Evolutionary conservation across 1,140 invertebrate genomes (phyloP), one percentile per base, ranked within the genome.

Genomic region (Aethina tumida): DNA sequence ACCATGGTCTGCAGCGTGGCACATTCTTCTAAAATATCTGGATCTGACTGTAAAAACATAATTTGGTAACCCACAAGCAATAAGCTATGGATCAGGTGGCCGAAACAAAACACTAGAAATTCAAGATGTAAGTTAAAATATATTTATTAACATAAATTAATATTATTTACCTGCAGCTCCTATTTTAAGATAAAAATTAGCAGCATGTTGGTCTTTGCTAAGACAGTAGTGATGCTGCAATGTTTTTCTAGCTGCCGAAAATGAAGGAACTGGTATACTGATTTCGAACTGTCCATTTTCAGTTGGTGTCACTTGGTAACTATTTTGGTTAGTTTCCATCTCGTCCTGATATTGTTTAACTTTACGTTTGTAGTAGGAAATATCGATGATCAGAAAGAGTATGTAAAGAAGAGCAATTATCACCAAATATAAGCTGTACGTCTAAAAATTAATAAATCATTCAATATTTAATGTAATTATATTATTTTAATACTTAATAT

Each of bases 111-210:
- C 39, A 65, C 78, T 81, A 58, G n/a, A 67, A 73, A 42, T 45
- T 39, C 34, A 17, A 40, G 20, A 7, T 22, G 8, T 39, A 39
- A 4, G 6, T 14, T 17, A 33, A 29, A 6, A 29, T 4, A 28
- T 22, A 24, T 26, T 32, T 28, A 14, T 24, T 16, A 8, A 43
- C 7, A 33, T 13, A 31, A 31, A 35, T n/a, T 22, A 9, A n/a
- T n/a, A n/a, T 2, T 4, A 12, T 36, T 63, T 64, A 81, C 79
- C 74, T 42, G 77, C 73, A 34, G 78, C 79, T 44, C 80, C 80
- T 43, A 80, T 62, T 66, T 82, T 82, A 3, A 82, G 65, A 56
- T 79, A 84, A 55, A 83, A 79, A 49, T 75, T 80, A 4, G 75
- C 77, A 29, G 75, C 73, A 57, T 82, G 79, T 38, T 77, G 59